phyloP scores from a whole-genome alignment of 2,797 vertebrate species.

The Sebastiscus albofasciatus region DNA sequence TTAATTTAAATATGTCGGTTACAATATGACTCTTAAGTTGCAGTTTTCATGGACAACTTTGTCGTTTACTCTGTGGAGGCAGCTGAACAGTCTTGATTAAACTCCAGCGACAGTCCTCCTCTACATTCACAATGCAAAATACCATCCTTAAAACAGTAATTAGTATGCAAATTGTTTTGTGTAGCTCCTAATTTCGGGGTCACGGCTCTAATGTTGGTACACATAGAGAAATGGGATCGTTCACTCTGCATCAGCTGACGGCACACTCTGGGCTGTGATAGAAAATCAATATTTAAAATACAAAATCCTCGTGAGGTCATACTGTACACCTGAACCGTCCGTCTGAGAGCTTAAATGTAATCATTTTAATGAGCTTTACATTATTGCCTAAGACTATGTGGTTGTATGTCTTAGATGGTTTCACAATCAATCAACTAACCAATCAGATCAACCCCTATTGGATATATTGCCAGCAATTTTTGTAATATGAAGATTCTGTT shows the following conservation, averaged over 20 bases:
- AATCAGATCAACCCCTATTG: not conserved
- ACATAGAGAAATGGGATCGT: conserved; percentile 25
- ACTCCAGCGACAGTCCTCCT: conserved; percentile 15
- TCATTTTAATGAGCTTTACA: conserved; percentile 47
- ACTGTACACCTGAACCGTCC: conserved; percentile 18
- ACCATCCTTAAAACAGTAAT: conserved; percentile 59
- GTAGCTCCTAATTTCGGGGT: conserved; percentile 59
- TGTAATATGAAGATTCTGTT: not conserved
- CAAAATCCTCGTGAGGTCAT: conserved; percentile 40
- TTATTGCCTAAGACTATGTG: conserved; percentile 3
- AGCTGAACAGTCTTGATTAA: conserved; percentile 35
- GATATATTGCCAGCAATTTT: not conserved
- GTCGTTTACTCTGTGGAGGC: not conserved
- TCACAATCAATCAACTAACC: not conserved
- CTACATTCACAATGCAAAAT: conserved; percentile 44
- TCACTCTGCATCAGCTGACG: conserved; percentile 21
- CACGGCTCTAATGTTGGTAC: conserved; percentile 39
- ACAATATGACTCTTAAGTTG: not conserved
- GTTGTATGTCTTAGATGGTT: conserved; percentile 20
- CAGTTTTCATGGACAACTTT: not conserved
- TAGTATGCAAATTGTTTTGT: conserved; percentile 74
- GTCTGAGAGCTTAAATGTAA: conserved; percentile 34
- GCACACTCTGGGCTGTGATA: conserved; percentile 39
- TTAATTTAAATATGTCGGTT: conserved; percentile 21
- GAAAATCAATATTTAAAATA: conserved; percentile 60